A percentile compares a stretch with the other conserved stretches of the same genome.
Conservation (phyloP, 30 jellyfish, hydroid and myxozoan species). For the Sanderia malayensis region DNA sequence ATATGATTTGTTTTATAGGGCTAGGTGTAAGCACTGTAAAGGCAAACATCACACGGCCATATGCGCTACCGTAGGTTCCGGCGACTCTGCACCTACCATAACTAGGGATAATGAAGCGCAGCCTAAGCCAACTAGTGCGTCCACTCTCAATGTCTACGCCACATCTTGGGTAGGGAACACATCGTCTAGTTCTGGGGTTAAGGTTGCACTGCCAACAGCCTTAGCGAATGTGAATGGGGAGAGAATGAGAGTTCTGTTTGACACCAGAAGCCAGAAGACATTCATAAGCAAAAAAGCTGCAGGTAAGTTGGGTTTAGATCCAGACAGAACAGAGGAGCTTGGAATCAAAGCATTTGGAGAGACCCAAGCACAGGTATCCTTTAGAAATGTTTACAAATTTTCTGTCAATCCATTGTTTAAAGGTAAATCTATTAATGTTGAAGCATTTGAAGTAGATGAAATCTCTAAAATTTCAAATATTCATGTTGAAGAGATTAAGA, state of each 20-base stretch:
- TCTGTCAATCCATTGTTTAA: conserved; percentile 3
- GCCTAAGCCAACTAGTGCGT: conserved; percentile 20
- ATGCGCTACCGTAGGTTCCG: not conserved
- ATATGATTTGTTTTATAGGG: too few species aligned
- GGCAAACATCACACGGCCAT: conserved; percentile 11
- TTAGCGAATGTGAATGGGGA: conserved; percentile 8
- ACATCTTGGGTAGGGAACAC: conserved; percentile 22
- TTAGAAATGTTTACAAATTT: conserved; percentile 6
- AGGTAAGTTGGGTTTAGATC: not conserved
- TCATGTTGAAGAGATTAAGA: not conserved
- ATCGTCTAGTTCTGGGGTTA: not conserved
- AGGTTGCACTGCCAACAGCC: conserved; percentile 24
- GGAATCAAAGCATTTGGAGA: conserved; percentile 36
- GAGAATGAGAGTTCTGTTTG: conserved; percentile 25
- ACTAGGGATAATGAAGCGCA: conserved; percentile 9
- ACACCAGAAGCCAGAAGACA: conserved; percentile 6
- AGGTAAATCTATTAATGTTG: conserved; percentile 9
- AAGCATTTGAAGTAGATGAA: conserved; percentile 26
- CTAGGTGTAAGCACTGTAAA: conserved; percentile 7
- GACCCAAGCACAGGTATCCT: conserved; percentile 9
- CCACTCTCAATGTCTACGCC: conserved; percentile 19
- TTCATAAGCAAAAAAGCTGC: conserved; percentile 15
- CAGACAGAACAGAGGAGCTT: conserved; percentile 8
- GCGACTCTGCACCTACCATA: not conserved
- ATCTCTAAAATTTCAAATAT: not conserved